A percentile compares a stretch with the other conserved stretches of the same genome.
These are phyloP conservation scores for Colistium nudipinnis DNA, from an alignment of 2,113 vertebrate species.

Conservation along the genomic window DNA sequence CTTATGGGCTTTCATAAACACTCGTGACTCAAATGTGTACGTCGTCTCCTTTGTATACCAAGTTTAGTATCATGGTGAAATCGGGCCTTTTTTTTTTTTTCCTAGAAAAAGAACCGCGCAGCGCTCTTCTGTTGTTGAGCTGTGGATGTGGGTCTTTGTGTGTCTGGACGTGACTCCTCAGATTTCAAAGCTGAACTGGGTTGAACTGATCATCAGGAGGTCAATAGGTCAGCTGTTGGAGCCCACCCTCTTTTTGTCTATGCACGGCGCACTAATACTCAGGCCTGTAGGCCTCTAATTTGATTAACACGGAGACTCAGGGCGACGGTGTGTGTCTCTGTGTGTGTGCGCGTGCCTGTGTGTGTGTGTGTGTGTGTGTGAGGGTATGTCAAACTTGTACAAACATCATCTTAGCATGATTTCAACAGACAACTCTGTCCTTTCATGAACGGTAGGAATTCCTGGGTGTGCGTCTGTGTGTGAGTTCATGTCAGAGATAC, in stretches of 20 bases:
- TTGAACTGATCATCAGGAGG: not conserved
- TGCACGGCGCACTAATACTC: constrained; percentile 8
- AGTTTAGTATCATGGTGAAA: no score
- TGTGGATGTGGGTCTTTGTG: no score
- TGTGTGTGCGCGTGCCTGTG: no score
- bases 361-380: not conserved
- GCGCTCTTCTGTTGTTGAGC: no score
- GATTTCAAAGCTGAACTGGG: not conserved
- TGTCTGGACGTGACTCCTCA: no score
- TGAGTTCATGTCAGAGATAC: no score
- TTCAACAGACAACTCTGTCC: constrained; percentile 24
- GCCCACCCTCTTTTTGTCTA: constrained; percentile 1
- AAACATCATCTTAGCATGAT: constrained; percentile 4
- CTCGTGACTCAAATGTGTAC: no score
- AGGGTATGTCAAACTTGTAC: constrained; percentile 10
- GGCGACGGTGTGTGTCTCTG: not conserved
- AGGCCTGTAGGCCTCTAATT: constrained; percentile 28
- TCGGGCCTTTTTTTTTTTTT: no score
- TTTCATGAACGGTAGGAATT: constrained; percentile 33
- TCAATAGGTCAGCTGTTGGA: constrained; percentile 32
- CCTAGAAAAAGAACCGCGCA: no score
- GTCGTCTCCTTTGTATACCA: no score
- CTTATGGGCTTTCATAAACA: no score
- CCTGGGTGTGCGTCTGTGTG: constrained; percentile 23
- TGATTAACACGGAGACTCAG: constrained; percentile 17